phyloP scores from a whole-genome alignment of 2,113 vertebrate species.

The Aepyceros melampus region DNA sequence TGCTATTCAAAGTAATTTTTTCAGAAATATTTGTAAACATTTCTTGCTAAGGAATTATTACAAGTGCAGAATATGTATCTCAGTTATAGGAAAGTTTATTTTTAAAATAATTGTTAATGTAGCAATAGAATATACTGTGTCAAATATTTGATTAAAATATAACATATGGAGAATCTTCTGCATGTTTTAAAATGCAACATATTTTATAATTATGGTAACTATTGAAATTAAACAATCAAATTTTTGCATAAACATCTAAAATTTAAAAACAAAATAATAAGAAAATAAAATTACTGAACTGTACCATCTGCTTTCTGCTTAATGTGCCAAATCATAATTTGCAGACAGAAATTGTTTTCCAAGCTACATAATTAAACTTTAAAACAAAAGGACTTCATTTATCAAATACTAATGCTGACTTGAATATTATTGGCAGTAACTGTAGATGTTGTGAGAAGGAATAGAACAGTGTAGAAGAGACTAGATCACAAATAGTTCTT shows the following conservation, averaged over 20 bases:
- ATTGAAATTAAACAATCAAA: slow-evolving; percentile 49
- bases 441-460: background rate
- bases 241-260: slow-evolving; percentile 31
- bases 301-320: slow-evolving; percentile 47
- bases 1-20: background rate
- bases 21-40: background rate
- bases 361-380: slow-evolving; percentile 56
- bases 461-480: background rate
- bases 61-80: background rate
- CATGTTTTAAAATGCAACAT: background rate
- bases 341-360: background rate
- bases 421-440: background rate
- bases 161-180: background rate
- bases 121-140: background rate
- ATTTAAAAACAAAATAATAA: slow-evolving; percentile 57
- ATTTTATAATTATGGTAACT: slow-evolving; percentile 31
- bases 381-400: slow-evolving; percentile 1
- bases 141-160: background rate
- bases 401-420: background rate
- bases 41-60: background rate
- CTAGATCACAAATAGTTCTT: background rate
- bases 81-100: background rate
- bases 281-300: slow-evolving; percentile 16
- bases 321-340: slow-evolving; percentile 47
- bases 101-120: background rate